Evolutionary conservation across 2,113 vertebrate species (phyloP).

Genomic region (Hippocampus abdominalis): DNA sequence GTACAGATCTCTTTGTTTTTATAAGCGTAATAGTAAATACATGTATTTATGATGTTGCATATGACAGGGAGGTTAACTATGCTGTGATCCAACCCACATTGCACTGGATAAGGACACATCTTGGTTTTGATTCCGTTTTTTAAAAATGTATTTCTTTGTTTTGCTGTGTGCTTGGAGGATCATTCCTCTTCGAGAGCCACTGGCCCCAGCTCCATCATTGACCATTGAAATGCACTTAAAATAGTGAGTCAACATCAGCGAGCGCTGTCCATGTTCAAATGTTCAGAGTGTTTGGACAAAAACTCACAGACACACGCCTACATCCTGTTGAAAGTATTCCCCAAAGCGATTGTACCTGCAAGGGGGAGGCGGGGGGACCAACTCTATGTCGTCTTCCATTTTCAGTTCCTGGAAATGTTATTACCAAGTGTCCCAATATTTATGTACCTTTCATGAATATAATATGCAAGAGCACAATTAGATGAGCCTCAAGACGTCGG

Average conservation of each 20-base stretch:
- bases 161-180: neutral
- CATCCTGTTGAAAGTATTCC: neutral
- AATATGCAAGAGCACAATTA: neutral
- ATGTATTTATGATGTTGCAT: too few relatives aligned
- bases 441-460: neutral
- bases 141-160: neutral
- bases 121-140: neutral
- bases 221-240: neutral
- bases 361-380: neutral
- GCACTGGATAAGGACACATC: neutral
- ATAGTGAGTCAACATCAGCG: neutral
- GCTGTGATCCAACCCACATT: slow-evolving; percentile 50
- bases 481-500: slow-evolving; percentile 3
- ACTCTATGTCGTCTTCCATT: neutral
- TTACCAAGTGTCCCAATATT: neutral
- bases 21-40: too few relatives aligned
- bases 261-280: neutral
- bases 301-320: neutral
- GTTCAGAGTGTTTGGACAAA: neutral
- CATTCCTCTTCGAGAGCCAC: neutral
- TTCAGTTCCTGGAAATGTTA: neutral
- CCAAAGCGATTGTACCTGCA: neutral
- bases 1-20: neutral
- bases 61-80: slow-evolving; percentile 44
- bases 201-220: neutral